Base-by-base conservation (phyloP, 2,888 invertebrate species). In the Anoncus sp. region DNA sequence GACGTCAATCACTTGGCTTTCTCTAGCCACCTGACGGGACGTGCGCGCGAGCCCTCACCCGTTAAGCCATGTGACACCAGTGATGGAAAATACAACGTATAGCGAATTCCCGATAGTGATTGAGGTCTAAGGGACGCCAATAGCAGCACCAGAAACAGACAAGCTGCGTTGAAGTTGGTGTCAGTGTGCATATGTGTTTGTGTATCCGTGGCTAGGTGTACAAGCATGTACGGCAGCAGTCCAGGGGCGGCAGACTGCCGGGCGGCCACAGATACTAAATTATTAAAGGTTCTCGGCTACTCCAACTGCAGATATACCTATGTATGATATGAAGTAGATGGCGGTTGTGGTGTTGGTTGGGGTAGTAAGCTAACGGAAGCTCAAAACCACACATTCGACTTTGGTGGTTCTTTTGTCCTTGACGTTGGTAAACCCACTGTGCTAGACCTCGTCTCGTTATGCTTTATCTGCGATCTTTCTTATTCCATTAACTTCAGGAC, bases 171-270 rank as follows among this genome's bases (percentile, higher is more conserved):
- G 75, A 31, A 43, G 60, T 18, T 57, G 7, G n/a, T 35, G n/a
- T 53, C 22, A 7, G 35, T 35, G 31, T 53, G 35, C 27, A 12
- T 12, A 27, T 27, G 55, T 43, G 43, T 43, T 18, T 55, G 53
- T 55, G 7, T 27, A 38, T 18, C 24, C 20, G 43, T 67, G n/a
- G n/a, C n/a, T n/a, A n/a, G n/a, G 27, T 66, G 40, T 62, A 18
- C 20, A 53, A 63, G 63, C 63, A 73, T 51, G 27, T 20, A 55
- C 45, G 62, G 55, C 47, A 59, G 69, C 59, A 70, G 59, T 57
- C 71, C 49, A 71, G 80, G 80, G 88, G 87, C 90, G 89, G 86
- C 89, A 90, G 89, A 89, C 90, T 87, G 89, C 83, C 89, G 87
- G 90, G 87, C 90, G 89, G 85, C 89, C 81, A 81, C 77, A 71